These are phyloP conservation scores for Drosophila melanica DNA, from an alignment of 1,140 invertebrate genomes.

Conservation along the genomic window DNA sequence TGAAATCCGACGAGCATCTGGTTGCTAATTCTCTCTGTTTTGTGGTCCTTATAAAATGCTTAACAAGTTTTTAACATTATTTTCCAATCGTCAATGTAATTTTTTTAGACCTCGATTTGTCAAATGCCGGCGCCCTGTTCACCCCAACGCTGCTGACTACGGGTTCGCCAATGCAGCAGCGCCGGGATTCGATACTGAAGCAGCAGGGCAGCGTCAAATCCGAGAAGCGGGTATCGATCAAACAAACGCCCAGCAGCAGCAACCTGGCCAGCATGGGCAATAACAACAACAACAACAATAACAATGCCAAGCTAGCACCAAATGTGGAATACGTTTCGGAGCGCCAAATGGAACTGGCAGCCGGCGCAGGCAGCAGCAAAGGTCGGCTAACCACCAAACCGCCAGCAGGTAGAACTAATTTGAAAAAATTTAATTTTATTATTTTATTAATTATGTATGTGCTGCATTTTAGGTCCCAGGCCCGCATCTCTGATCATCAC, in stretches of 20 bases:
- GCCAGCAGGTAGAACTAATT: slow-evolving; percentile 53
- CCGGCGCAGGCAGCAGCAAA: slow-evolving; percentile 47
- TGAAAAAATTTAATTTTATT: neutral
- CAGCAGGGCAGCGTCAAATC: slow-evolving; percentile 78
- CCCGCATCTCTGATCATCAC: slow-evolving; percentile 82
- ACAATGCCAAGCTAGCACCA: slow-evolving; percentile 44
- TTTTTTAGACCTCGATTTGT: slow-evolving; percentile 50
- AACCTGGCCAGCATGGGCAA: slow-evolving; percentile 34
- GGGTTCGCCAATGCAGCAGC: slow-evolving; percentile 56
- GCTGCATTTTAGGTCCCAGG: slow-evolving; percentile 54
- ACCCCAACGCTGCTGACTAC: slow-evolving; percentile 17
- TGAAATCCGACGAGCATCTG: neutral
- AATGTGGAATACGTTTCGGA: slow-evolving; percentile 81
- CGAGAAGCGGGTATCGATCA: slow-evolving; percentile 82
- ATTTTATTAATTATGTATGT: neutral
- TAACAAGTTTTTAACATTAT: slow-evolving; percentile 7
- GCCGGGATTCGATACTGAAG: slow-evolving; percentile 82
- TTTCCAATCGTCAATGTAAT: slow-evolving; percentile 17
- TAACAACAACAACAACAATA: slow-evolving; percentile 63
- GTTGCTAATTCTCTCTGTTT: slow-evolving; percentile 17
- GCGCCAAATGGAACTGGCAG: slow-evolving; percentile 45
- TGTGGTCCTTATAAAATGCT: neutral
- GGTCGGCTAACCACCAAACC: slow-evolving; percentile 61
- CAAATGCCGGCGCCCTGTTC: slow-evolving; percentile 25
- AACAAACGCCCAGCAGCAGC: slow-evolving; percentile 51